These are phyloP conservation scores for Diadegma fenestrale DNA, from an alignment of 2,888 invertebrate species.

Conservation along the genomic window DNA sequence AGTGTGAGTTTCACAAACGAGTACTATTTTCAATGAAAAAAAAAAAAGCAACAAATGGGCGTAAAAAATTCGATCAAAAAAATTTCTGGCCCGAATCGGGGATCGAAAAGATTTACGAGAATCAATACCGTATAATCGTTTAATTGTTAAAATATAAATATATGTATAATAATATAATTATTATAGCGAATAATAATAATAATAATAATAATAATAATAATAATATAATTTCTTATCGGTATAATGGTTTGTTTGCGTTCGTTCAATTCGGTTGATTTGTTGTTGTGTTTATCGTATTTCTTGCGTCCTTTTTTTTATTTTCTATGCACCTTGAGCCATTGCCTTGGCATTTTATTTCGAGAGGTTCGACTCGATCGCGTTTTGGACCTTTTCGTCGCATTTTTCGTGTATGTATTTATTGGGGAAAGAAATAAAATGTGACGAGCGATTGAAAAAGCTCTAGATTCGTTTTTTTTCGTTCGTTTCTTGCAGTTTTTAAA, in stretches of 20 bases:
- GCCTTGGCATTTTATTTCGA: constrained; percentile 35
- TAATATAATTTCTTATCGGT: constrained; percentile 75
- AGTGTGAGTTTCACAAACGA: too few species aligned
- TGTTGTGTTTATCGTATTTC: constrained; percentile 37
- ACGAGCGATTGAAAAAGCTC: neutral
- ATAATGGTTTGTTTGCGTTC: constrained; percentile 70
- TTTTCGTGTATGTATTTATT: neutral
- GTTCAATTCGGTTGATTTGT: constrained; percentile 51
- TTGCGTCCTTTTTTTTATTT: neutral
- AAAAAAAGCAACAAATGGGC: too few species aligned
- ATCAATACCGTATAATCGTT: constrained; percentile 79
- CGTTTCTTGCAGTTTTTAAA: neutral
- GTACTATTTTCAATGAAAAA: neutral
- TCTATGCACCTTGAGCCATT: constrained; percentile 43
- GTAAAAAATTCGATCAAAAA: neutral
- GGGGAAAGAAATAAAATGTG: constrained; percentile 20
- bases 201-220: constrained; percentile 69
- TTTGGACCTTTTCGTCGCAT: neutral
- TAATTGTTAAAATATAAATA: constrained; percentile 84
- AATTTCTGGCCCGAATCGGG: constrained; percentile 39
- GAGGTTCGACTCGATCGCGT: neutral
- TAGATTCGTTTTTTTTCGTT: constrained; percentile 5
- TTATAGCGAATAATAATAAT: constrained; percentile 76
- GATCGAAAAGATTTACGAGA: constrained; percentile 67
- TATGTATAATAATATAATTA: constrained; percentile 77